These are phyloP conservation scores for Falco naumanni DNA, from an alignment of 2,797 vertebrate species.

Conservation along the genomic window DNA sequence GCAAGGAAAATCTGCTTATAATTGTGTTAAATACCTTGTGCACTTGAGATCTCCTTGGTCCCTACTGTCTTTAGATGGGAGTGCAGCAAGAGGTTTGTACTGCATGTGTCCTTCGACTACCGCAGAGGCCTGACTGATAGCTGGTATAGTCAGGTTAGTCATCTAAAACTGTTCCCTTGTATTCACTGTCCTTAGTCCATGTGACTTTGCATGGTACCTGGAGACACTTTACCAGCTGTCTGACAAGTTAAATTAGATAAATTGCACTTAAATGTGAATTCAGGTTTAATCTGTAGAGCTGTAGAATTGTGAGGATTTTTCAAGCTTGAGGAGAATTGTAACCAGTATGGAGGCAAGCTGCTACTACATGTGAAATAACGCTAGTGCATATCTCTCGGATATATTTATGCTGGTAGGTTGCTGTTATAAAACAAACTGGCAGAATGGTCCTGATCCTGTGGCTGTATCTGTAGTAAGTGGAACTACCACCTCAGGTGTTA, in stretches of 20 bases:
- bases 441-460: neutral
- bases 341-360: neutral
- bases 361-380: neutral
- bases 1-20: neutral
- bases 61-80: neutral
- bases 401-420: neutral
- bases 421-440: neutral
- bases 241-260: neutral
- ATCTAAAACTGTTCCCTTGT: neutral
- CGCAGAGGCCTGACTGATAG: neutral
- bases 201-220: neutral
- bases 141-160: neutral
- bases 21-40: neutral
- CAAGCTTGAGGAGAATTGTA: neutral
- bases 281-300: neutral
- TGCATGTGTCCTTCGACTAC: neutral
- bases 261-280: neutral
- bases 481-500: neutral
- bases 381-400: rapidly evolving
- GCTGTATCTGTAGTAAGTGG: neutral
- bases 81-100: neutral
- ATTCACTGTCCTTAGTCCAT: neutral
- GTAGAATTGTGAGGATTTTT: neutral
- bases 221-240: neutral
- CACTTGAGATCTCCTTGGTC: neutral